Percentiles rank a stretch among this genome's conserved stretches.
These are phyloP conservation scores for Idaea dimidiata DNA, from an alignment of 2,888 invertebrate species.

Conservation along the genomic window DNA sequence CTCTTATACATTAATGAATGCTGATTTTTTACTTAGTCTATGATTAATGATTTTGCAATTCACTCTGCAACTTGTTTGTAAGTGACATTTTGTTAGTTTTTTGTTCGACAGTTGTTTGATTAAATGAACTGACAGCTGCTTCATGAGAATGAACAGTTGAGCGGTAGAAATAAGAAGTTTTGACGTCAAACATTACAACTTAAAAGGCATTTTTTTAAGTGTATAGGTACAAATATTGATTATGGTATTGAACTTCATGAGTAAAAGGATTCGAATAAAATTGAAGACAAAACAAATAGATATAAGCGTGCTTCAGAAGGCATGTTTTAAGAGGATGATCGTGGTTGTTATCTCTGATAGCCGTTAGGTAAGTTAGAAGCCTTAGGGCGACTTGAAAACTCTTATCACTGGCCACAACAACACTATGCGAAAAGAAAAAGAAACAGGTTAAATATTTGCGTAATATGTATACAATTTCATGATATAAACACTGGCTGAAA, in stretches of 20 bases:
- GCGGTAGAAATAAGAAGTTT: not conserved
- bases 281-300: too few species aligned
- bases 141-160: not conserved
- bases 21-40: slow-evolving; percentile 4
- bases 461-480: too few species aligned
- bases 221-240: not conserved
- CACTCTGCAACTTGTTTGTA: slow-evolving; percentile 1
- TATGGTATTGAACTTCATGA: not conserved
- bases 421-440: too few species aligned
- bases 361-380: too few species aligned
- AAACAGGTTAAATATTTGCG: too few species aligned
- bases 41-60: slow-evolving; percentile 12
- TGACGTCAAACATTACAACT: not conserved
- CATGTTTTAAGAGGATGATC: too few species aligned
- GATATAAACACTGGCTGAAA: too few species aligned
- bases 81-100: slow-evolving; percentile 12
- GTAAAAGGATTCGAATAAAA: not conserved
- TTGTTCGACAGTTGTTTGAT: slow-evolving; percentile 9
- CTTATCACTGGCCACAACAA: too few species aligned
- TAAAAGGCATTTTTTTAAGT: not conserved
- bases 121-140: not conserved
- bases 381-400: too few species aligned
- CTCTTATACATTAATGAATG: slow-evolving; percentile 26
- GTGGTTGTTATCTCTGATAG: too few species aligned
- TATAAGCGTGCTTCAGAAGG: too few species aligned